Percentiles rank a stretch among this genome's conserved stretches.
Evolutionary conservation across 1,140 invertebrate genomes (phyloP).

Genomic region (Drosophila parabipectinata): DNA sequence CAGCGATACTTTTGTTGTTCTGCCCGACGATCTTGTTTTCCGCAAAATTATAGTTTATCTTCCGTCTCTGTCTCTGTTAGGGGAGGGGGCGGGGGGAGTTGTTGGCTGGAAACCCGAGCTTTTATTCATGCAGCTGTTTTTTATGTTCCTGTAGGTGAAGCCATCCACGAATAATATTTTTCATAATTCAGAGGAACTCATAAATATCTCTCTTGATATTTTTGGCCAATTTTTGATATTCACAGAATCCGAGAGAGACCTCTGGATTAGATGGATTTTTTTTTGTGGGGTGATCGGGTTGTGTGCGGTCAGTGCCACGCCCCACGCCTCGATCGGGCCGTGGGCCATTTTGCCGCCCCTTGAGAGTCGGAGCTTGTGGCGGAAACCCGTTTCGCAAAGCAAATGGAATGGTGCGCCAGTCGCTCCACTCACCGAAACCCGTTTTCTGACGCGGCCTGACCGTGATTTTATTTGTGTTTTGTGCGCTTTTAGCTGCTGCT

Average conservation of each 20-base stretch:
- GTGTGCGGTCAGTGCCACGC: conserved; percentile 67
- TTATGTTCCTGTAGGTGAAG: conserved; percentile 20
- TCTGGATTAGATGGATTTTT: background rate
- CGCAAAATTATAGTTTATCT: conserved; percentile 68
- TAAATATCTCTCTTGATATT: conserved; percentile 12
- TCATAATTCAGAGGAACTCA: conserved; percentile 37
- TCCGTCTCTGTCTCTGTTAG: conserved; percentile 4
- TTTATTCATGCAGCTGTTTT: conserved; percentile 55
- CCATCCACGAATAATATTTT: conserved; percentile 8
- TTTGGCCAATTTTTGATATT: background rate
- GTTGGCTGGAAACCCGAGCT: conserved; percentile 62
- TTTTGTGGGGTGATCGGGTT: conserved; percentile 20
- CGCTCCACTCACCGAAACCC: conserved; percentile 52
- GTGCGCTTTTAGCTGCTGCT: conserved; percentile 55
- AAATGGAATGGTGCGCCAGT: conserved; percentile 60
- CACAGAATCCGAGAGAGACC: background rate
- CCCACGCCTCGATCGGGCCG: conserved; percentile 24
- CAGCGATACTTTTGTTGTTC: conserved; percentile 25
- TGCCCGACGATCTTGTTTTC: conserved; percentile 27
- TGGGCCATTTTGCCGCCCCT: conserved; percentile 37
- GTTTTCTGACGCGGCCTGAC: conserved; percentile 55
- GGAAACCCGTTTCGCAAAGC: conserved; percentile 72
- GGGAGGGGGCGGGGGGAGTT: conserved; percentile 23
- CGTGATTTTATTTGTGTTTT: conserved; percentile 68
- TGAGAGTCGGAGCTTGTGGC: conserved; percentile 2